Evolutionary conservation across 2,113 vertebrate species (phyloP).

Genomic region (Triplophysa tibetana): DNA sequence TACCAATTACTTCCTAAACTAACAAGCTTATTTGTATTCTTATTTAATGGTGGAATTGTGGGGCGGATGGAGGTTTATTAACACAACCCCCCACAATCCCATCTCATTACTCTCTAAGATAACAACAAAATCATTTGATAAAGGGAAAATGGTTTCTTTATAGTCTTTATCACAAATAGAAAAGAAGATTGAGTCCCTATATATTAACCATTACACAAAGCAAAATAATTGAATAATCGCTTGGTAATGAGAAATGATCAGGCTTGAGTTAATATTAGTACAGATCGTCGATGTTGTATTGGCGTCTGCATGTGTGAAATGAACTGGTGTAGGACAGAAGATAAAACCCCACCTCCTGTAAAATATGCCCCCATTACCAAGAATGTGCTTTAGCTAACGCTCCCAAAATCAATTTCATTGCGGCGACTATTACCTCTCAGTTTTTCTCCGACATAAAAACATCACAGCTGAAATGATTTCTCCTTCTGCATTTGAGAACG

Average conservation of each 20-base stretch:
- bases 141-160: background rate
- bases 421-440: conserved; percentile 13
- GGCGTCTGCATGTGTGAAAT: background rate
- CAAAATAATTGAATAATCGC: background rate
- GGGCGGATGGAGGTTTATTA: conserved; percentile 14
- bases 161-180: background rate
- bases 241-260: conserved; percentile 13
- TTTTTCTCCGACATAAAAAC: conserved; percentile 6
- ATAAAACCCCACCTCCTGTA: background rate
- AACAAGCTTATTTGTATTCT: conserved; percentile 36
- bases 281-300: background rate
- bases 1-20: conserved; percentile 46
- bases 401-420: conserved; percentile 31
- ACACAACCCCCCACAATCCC: conserved; percentile 25
- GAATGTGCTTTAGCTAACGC: conserved; percentile 8
- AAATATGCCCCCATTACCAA: conserved; percentile 15
- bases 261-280: conserved; percentile 6
- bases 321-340: background rate
- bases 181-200: background rate
- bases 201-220: background rate
- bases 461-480: conserved; percentile 17
- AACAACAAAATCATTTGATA: conserved; percentile 30
- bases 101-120: conserved; percentile 31
- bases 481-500: conserved; percentile 6
- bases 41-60: conserved; percentile 31